Conservation (phyloP, 2,888 invertebrate species). For the Globia sparganii region DNA sequence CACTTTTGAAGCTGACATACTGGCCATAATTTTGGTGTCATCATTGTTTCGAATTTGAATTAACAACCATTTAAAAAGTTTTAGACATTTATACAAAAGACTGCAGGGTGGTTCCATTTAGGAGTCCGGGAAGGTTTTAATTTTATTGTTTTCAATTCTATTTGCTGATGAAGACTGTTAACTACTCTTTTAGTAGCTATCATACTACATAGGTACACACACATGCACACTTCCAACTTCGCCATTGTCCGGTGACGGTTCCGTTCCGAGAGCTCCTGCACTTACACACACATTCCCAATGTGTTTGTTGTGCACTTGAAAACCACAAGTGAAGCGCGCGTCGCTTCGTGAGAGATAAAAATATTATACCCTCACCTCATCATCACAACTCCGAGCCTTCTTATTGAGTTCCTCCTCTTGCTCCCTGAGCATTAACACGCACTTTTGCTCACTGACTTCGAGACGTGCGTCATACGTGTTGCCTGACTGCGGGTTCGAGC, state of each 20-base stretch:
- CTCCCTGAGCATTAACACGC: slow-evolving; percentile 95
- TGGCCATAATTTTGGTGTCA: background rate
- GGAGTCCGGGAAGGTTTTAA: too few species aligned
- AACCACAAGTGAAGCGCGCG: background rate
- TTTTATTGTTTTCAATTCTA: background rate
- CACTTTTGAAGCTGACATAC: background rate
- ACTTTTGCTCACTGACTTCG: slow-evolving; percentile 95
- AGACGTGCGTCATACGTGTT: slow-evolving; percentile 89
- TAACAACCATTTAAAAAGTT: background rate
- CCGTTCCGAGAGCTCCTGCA: background rate
- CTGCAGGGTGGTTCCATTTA: background rate
- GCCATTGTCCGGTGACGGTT: background rate
- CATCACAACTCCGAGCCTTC: slow-evolving; percentile 91
- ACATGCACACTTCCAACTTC: background rate
- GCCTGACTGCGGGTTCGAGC: slow-evolving; percentile 87
- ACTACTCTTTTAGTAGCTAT: background rate
- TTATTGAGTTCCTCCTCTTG: slow-evolving; percentile 97
- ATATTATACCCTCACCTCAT: slow-evolving; percentile 82
- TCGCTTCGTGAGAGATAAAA: background rate
- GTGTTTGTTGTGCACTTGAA: background rate
- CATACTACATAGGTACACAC: background rate
- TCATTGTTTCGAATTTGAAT: background rate
- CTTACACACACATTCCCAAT: background rate
- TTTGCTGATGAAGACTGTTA: background rate
- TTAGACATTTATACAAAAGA: background rate